phyloP scores from a whole-genome alignment of 2,113 vertebrate genomes.

The Engraulis encrasicolus region DNA sequence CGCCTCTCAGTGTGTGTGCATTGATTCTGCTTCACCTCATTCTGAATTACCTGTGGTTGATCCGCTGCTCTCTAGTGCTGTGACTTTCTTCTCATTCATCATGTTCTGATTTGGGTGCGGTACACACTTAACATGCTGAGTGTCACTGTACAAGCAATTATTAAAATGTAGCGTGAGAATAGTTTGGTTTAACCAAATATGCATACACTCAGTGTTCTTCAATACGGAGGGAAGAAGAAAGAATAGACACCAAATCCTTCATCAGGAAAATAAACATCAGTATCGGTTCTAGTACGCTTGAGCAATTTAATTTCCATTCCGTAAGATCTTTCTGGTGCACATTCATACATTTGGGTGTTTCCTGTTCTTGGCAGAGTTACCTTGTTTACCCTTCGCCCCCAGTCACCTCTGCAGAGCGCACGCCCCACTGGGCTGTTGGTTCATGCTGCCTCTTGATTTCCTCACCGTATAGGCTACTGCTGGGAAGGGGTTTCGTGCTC shows the following conservation, averaged over 20 bases:
- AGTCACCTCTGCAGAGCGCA: neutral
- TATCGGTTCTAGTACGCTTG: too few relatives aligned
- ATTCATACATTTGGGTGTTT: too few relatives aligned
- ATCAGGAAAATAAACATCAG: too few relatives aligned
- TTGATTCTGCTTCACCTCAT: conserved; percentile 25
- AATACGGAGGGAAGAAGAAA: too few relatives aligned
- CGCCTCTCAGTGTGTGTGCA: conserved; percentile 26
- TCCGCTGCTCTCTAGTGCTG: neutral
- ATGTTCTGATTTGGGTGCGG: neutral
- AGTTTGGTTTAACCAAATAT: too few relatives aligned
- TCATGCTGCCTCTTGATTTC: neutral
- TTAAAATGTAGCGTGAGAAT: too few relatives aligned
- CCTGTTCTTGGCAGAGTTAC: neutral
- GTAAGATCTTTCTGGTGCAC: too few relatives aligned
- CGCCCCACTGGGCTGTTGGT: neutral
- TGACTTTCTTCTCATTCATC: neutral
- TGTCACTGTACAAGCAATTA: too few relatives aligned
- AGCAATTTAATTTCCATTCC: too few relatives aligned
- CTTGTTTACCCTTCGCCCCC: neutral
- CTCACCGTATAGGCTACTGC: neutral
- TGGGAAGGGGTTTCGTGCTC: neutral
- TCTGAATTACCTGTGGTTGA: conserved; percentile 9
- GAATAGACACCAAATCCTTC: too few relatives aligned
- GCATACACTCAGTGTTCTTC: too few relatives aligned
- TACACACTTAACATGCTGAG: too few relatives aligned